A percentile compares a stretch with the other conserved stretches of the same genome.
Conservation (phyloP, 37 sponge, comb jelly and placozoan genomes). For the Bolinopsis microptera region DNA sequence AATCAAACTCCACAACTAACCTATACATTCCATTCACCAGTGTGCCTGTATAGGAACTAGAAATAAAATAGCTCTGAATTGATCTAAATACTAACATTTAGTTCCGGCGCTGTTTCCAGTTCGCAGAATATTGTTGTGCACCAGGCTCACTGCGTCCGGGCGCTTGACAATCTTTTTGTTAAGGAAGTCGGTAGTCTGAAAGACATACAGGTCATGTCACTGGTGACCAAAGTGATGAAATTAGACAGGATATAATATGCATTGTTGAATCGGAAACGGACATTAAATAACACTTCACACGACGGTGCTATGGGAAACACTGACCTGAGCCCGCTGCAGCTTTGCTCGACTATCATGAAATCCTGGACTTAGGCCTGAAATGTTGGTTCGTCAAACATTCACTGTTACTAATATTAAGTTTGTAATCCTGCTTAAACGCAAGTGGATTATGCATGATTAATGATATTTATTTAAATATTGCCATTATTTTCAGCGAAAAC, state of each 20-base stretch:
- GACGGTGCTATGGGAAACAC: background rate
- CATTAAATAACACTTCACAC: background rate
- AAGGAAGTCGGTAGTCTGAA: slow-evolving; percentile 22
- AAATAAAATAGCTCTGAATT: background rate
- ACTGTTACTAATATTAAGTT: background rate
- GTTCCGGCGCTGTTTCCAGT: background rate
- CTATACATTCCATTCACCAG: background rate
- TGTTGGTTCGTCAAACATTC: background rate
- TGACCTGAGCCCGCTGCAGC: slow-evolving; percentile 34
- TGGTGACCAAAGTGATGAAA: background rate
- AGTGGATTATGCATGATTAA: background rate
- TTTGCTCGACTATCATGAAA: background rate
- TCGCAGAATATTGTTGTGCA: background rate
- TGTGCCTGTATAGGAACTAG: background rate
- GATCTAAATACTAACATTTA: slow-evolving; percentile 15
- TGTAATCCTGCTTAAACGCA: background rate
- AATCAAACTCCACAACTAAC: background rate
- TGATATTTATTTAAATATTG: no score
- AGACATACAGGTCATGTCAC: background rate
- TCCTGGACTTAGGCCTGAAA: background rate
- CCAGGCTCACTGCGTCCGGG: background rate
- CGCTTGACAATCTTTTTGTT: slow-evolving; percentile 8
- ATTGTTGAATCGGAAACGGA: background rate
- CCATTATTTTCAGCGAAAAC: background rate
- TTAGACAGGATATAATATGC: background rate